Conservation (phyloP, 2,888 invertebrate species). For the Abrostola tripartita region DNA sequence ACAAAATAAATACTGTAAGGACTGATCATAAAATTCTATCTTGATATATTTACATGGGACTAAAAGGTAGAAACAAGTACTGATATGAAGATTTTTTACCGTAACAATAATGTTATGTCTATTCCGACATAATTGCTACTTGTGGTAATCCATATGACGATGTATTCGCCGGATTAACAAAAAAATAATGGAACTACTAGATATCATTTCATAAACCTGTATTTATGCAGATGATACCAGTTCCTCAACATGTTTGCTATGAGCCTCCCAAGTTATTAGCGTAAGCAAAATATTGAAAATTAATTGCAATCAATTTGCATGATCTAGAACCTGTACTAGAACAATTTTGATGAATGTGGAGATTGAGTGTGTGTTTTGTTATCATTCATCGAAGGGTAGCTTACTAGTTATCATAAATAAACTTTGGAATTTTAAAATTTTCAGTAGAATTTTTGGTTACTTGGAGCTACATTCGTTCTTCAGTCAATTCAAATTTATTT, state of each 20-base stretch:
- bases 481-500: no score
- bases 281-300: constrained; percentile 50
- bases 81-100: constrained; percentile 27
- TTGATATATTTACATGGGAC: no score
- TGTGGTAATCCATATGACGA: constrained; percentile 32
- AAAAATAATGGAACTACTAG: constrained; percentile 46
- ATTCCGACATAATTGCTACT: constrained; percentile 37
- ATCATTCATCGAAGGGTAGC: constrained; percentile 13
- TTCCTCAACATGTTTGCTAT: constrained; percentile 36
- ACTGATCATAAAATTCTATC: constrained; percentile 4
- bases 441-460: no score
- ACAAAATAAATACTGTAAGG: constrained; percentile 2
- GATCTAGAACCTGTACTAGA: constrained; percentile 35
- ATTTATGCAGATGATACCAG: constrained; percentile 51
- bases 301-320: constrained; percentile 48
- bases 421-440: no score
- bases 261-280: constrained; percentile 35
- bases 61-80: constrained; percentile 1
- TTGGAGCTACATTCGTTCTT: no score
- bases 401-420: constrained; percentile 7
- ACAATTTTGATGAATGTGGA: constrained; percentile 43
- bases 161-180: constrained; percentile 36
- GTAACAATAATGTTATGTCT: constrained; percentile 25
- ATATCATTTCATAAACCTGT: constrained; percentile 49
- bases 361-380: constrained; percentile 36